A percentile compares a stretch with the other conserved stretches of the same genome.
Conservation (phyloP, 2,888 invertebrate genomes). For the Drosophila trichaetosa region DNA sequence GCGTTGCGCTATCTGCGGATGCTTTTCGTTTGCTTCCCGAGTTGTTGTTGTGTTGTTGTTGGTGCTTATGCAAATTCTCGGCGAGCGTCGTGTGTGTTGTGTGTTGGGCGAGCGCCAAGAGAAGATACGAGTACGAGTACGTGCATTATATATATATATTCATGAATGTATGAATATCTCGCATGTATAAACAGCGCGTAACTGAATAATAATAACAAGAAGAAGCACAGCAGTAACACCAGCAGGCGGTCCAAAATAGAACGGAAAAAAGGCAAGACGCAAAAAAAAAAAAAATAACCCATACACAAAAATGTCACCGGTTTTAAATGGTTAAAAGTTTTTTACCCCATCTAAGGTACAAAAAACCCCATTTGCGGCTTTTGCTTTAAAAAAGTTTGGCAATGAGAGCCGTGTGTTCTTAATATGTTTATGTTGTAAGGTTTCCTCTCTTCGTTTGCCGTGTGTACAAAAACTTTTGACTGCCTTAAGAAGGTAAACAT, state of each 20-base stretch:
- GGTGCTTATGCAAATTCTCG: constrained; percentile 64
- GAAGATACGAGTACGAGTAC: constrained; percentile 62
- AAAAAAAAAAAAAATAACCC: constrained; percentile 20
- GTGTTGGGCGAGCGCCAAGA: constrained; percentile 70
- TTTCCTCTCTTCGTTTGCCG: not conserved
- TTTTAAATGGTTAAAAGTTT: constrained; percentile 59
- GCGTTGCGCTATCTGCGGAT: constrained; percentile 71
- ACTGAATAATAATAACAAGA: constrained; percentile 76
- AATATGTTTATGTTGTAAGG: constrained; percentile 39
- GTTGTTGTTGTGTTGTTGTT: constrained; percentile 38
- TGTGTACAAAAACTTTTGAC: constrained; percentile 2
- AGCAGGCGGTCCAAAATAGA: constrained; percentile 24
- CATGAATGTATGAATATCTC: constrained; percentile 77
- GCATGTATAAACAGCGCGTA: constrained; percentile 76
- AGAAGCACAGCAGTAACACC: constrained; percentile 24
- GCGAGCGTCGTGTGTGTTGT: constrained; percentile 49
- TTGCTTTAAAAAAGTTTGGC: constrained; percentile 47
- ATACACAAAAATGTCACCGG: constrained; percentile 62
- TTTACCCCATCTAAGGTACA: constrained; percentile 36
- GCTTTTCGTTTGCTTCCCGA: constrained; percentile 43
- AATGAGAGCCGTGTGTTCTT: constrained; percentile 34
- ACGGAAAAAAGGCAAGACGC: constrained; percentile 17
- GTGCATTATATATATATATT: constrained; percentile 74
- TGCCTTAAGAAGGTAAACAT: constrained; percentile 27
- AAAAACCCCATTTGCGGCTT: constrained; percentile 44